Base-by-base conservation (phyloP, 2,113 vertebrate genomes). In the Leptosomus discolor region DNA sequence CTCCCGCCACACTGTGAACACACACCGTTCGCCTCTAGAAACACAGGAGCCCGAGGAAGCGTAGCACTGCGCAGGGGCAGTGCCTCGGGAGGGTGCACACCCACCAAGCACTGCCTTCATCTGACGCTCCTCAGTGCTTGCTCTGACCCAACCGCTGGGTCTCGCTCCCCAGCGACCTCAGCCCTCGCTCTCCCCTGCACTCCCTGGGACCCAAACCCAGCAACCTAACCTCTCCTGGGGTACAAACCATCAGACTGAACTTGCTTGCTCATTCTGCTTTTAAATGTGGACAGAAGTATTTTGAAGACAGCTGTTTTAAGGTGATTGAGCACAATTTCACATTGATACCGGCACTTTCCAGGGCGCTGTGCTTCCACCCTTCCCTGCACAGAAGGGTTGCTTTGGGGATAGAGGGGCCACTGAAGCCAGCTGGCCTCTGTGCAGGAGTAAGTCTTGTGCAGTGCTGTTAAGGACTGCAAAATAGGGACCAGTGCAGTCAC, bases 71-170 rank as follows among this genome's bases (percentile, higher is more conserved):
- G 3, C n/a, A 39, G 30, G 14, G 15, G 7, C 9, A 46, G 19
- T 36, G 34, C 37, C 68, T 63, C 1, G 2, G 36, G 53, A 87
- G 46, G 51, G 11, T 0, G 0, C 57, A 36, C 24, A n/a, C 57
- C 20, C 24, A 16, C 53, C 0, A 0, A 71, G 43, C 43, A 6
- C 43, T 75, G 61, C 53, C 53, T 24, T 74, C 39, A 4, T n/a
- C 12, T 4, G n/a, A 29, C 11, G 3, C 13, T 56, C 64, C 45
- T 29, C 3, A 1, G 23, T 10, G 12, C 60, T 85, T 9, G 0
- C 45, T 16, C 18, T 5, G 6, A 8, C 60, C 53, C 0, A n/a
- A n/a, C n/a, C n/a, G n/a, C n/a, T n/a, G n/a, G n/a, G n/a, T n/a
- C n/a, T n/a, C n/a, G n/a, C n/a, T n/a, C n/a, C n/a, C n/a, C n/a